Base-by-base conservation (phyloP, 1,140 invertebrate species). In the Tribolium castaneum region DNA sequence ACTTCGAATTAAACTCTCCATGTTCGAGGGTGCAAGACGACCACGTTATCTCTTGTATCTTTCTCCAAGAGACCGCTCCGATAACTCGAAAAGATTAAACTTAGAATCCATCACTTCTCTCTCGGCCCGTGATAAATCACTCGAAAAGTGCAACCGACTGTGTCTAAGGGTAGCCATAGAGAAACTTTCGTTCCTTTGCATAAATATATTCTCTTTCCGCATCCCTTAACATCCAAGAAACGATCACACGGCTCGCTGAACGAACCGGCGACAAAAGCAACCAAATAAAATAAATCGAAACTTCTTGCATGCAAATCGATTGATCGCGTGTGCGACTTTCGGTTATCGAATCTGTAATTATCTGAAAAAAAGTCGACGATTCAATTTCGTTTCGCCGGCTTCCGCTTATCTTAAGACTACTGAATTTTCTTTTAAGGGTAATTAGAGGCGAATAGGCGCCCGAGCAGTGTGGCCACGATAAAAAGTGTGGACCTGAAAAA, bases 71-170 rank as follows among this genome's bases (percentile, higher is more conserved):
- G 54, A 22, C 16, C 54, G 16, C 16, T 25, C 16, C 54, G 54
- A 59, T 59, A 59, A 22, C 22, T 59, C 16, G 4, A 35, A n/a
- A 5, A 35, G 59, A 66, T 66, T 35, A 35, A 39, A 19, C 34
- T 3, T n/a, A 34, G 45, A 72, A 73, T 73, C 52, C 19, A 73
- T 73, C 71, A 73, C 22, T 10, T 45, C n/a, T 22, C n/a, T 52
- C 13, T 14, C 10, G 49, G 2, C 19, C 52, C 49, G 49, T 73
- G 49, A 35, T 35, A 66, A 66, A 66, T 66, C 59, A 66, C 25
- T 35, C 59, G 59, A 66, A 73, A 73, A 73, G 71, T 73, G 71
- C 71, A 73, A 52, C 71, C 71, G 71, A 73, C 71, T 73, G 71
- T 73, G 52, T 73, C 49, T 51, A 73, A 73, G 71, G 71, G 71